Evolutionary conservation across 2,888 invertebrate genomes (phyloP).

Genomic region (Xestia sexstrigata): DNA sequence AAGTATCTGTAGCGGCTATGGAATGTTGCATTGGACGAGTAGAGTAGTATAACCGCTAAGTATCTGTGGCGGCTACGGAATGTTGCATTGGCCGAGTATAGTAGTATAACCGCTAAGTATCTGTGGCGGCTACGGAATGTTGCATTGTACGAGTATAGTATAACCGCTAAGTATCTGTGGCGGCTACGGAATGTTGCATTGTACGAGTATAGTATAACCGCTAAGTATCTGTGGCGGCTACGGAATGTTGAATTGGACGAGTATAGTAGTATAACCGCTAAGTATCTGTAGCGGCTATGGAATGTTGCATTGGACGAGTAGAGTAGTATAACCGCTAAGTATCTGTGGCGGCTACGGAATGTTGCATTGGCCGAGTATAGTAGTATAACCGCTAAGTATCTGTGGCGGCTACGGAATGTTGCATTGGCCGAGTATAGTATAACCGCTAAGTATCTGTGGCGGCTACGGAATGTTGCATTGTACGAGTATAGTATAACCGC

Average conservation of each 20-base stretch:
- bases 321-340: not conserved
- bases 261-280: not conserved
- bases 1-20: not conserved
- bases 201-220: too few species aligned
- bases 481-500: too few species aligned
- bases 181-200: not conserved
- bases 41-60: not conserved
- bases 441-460: not conserved
- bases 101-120: not conserved
- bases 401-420: constrained; percentile 4
- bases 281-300: not conserved
- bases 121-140: constrained; percentile 1
- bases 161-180: not conserved
- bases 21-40: not conserved
- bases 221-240: not conserved
- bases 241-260: not conserved
- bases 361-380: not conserved
- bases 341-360: not conserved
- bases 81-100: not conserved
- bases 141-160: too few species aligned
- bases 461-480: not conserved
- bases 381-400: not conserved
- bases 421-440: too few species aligned
- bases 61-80: constrained; percentile 1
- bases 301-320: not conserved